These are phyloP conservation scores for Lottia gigantea DNA, from an alignment of 2,888 invertebrate genomes.

Conservation along the genomic window DNA sequence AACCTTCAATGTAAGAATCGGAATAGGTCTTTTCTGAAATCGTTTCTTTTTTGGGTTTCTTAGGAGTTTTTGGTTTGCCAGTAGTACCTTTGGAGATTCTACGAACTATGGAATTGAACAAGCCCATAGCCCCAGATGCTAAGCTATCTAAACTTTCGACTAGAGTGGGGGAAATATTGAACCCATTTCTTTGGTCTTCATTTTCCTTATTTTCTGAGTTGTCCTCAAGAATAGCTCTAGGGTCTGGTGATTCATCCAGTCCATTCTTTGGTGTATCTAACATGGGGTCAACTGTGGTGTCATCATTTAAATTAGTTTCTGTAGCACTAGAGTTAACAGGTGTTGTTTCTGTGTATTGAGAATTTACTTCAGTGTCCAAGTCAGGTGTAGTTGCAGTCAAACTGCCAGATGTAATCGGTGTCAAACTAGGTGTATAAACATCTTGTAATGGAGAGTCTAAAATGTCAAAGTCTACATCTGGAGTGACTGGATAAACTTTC, in stretches of 20 bases:
- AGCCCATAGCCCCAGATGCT: not conserved
- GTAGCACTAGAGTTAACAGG: not conserved
- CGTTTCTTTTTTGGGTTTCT: not conserved
- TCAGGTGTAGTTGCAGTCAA: not conserved
- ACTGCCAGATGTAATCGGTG: not conserved
- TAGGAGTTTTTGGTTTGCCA: not conserved
- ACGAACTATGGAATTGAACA: not conserved
- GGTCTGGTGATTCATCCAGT: not conserved
- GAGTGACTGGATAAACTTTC: conserved; percentile 9
- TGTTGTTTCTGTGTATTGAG: not conserved
- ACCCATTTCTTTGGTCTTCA: not conserved
- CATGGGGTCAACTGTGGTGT: not conserved
- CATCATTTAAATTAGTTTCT: not conserved
- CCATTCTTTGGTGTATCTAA: not conserved
- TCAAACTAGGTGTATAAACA: not conserved
- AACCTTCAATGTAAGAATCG: not conserved
- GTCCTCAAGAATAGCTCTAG: not conserved
- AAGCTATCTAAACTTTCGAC: conserved; percentile 1
- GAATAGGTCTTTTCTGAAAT: not conserved
- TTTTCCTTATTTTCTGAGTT: not conserved
- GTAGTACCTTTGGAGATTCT: not conserved
- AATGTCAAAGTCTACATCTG: not conserved
- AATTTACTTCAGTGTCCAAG: not conserved
- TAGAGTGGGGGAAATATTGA: not conserved
- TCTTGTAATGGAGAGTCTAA: not conserved